Percentiles rank a stretch among this genome's conserved stretches.
Conservation (phyloP, 2,113 vertebrate species). For the Aphyosemion australe region DNA sequence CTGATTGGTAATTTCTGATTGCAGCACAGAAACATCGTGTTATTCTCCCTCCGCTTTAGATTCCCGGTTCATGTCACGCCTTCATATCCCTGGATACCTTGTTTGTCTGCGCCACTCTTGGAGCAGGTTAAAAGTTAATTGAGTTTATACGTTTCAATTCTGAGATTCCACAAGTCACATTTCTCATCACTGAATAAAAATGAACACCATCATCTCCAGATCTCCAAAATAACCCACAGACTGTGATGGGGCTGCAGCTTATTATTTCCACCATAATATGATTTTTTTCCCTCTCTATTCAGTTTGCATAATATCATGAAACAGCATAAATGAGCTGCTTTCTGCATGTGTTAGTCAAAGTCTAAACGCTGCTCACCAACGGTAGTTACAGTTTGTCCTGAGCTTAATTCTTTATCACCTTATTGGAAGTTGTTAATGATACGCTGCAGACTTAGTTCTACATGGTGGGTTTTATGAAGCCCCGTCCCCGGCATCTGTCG, state of each 20-base stretch:
- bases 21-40: background rate
- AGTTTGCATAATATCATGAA: background rate
- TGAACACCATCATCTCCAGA: conserved; percentile 4
- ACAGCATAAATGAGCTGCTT: background rate
- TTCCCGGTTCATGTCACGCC: background rate
- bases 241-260: background rate
- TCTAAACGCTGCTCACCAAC: background rate
- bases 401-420: conserved; percentile 33
- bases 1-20: background rate
- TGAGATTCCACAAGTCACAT: background rate
- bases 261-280: background rate
- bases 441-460: conserved; percentile 56
- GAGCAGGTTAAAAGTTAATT: conserved; percentile 1
- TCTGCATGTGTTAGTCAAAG: too few species aligned
- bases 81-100: background rate
- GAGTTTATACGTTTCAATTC: conserved; percentile 1
- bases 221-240: conserved; percentile 1
- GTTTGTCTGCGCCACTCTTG: background rate
- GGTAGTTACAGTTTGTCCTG: background rate
- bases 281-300: background rate
- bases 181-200: conserved; percentile 4
- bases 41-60: background rate
- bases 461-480: conserved; percentile 48
- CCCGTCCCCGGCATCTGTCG: conserved; percentile 49
- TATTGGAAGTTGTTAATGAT: conserved; percentile 57